Percentiles rank a stretch among this genome's conserved stretches.
Conservation (phyloP, 2,888 invertebrate species). For the Sinotaia quadrata region DNA sequence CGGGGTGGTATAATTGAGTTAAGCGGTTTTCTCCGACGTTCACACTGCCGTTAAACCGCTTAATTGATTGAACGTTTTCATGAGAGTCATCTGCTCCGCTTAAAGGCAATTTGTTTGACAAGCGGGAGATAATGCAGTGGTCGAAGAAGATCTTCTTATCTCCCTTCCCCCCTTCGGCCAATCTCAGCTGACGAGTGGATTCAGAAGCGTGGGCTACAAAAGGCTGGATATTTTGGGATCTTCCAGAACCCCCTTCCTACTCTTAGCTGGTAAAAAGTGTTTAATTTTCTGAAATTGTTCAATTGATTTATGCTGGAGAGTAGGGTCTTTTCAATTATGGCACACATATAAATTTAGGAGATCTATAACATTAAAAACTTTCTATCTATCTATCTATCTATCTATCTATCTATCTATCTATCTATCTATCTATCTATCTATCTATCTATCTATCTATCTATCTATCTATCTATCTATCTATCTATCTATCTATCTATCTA, state of each 20-base stretch:
- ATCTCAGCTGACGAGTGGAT: too few species aligned
- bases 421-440: background rate
- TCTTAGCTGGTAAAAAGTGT: too few species aligned
- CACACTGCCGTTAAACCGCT: conserved; percentile 9
- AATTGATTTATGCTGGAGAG: too few species aligned
- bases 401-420: background rate
- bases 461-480: background rate
- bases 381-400: background rate
- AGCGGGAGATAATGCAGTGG: background rate
- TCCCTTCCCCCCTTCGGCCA: too few species aligned
- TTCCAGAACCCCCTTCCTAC: too few species aligned
- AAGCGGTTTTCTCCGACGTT: conserved; percentile 8
- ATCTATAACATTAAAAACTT: too few species aligned
- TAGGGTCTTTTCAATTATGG: too few species aligned
- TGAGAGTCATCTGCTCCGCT: background rate
- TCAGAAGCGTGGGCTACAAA: too few species aligned
- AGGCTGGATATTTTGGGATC: too few species aligned
- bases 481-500: background rate
- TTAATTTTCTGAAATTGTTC: too few species aligned
- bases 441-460: background rate
- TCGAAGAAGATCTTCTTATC: too few species aligned
- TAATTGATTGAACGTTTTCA: conserved; percentile 8
- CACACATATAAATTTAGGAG: too few species aligned
- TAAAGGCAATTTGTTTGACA: background rate
- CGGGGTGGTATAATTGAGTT: conserved; percentile 11